A percentile compares a stretch with the other conserved stretches of the same genome.
phyloP scores from a whole-genome alignment of 2,113 vertebrate genomes.

The Blennius ocellaris region DNA sequence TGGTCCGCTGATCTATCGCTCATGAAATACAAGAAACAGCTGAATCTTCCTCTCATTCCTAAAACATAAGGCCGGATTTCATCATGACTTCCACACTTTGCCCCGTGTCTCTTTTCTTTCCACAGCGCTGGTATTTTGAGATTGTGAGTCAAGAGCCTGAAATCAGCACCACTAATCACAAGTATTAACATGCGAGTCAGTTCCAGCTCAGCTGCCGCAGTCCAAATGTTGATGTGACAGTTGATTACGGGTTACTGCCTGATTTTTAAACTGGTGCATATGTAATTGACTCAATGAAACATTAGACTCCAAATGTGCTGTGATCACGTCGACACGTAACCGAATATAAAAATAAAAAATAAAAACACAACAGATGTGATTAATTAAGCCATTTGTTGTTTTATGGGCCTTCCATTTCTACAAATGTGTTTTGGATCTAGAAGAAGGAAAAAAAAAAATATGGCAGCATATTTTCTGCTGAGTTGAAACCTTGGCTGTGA shows the following conservation, averaged over 20 bases:
- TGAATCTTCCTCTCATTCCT: neutral
- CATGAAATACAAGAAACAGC: neutral
- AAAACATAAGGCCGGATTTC: conserved; percentile 17
- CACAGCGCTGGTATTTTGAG: conserved; percentile 35
- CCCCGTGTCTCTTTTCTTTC: neutral
- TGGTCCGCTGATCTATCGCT: neutral
- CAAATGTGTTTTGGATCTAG: neutral
- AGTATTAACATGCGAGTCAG: conserved; percentile 53
- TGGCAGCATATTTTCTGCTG: conserved; percentile 11
- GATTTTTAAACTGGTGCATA: conserved; percentile 58
- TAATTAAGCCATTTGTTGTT: conserved; percentile 32
- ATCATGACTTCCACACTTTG: conserved; percentile 7
- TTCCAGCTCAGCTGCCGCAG: conserved; percentile 47
- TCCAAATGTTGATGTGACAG: conserved; percentile 56
- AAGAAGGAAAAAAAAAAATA: neutral
- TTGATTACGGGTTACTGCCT: conserved; percentile 57
- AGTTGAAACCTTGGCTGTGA: conserved; percentile 38
- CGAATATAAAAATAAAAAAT: conserved; percentile 22
- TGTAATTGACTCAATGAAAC: conserved; percentile 59
- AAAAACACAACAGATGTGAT: conserved; percentile 47
- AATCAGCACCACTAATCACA: conserved; percentile 50
- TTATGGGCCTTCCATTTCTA: conserved; percentile 32
- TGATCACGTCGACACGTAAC: conserved; percentile 39
- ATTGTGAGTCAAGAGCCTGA: conserved; percentile 48
- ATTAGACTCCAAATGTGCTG: conserved; percentile 45